A percentile compares a stretch with the other conserved stretches of the same genome.
Conservation (phyloP, 2,888 invertebrate genomes). For the Tipula helvola region DNA sequence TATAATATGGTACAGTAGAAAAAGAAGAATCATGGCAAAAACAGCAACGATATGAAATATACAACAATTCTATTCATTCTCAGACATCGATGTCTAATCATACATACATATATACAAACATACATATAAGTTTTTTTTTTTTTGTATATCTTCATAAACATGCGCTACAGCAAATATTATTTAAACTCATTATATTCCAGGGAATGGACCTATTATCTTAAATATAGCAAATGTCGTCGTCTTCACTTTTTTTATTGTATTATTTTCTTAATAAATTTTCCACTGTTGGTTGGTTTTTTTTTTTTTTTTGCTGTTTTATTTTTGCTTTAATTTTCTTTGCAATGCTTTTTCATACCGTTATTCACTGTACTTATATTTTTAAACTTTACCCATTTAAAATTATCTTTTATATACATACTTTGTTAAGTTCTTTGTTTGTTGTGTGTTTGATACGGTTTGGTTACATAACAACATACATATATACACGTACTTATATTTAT, state of each 20-base stretch:
- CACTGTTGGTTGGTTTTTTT: background rate
- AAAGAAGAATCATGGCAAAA: background rate
- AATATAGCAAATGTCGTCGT: slow-evolving; percentile 4
- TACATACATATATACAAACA: background rate
- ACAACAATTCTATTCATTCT: background rate
- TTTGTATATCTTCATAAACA: background rate
- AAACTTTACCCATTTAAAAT: background rate
- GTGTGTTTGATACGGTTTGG: background rate
- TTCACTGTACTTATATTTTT: background rate
- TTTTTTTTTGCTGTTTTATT: background rate
- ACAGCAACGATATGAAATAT: background rate
- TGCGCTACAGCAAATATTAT: background rate
- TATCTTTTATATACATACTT: background rate
- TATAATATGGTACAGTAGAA: background rate
- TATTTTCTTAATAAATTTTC: background rate
- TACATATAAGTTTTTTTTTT: background rate
- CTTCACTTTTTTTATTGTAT: background rate
- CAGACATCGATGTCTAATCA: background rate
- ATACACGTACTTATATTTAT: background rate
- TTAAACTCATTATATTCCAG: slow-evolving; percentile 5
- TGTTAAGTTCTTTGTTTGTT: background rate
- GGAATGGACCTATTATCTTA: slow-evolving; percentile 9
- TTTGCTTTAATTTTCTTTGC: background rate
- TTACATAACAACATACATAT: background rate
- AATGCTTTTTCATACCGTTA: background rate